Evolutionary conservation across 2,113 vertebrate genomes (phyloP).

Genomic region (Numenius arquata): DNA sequence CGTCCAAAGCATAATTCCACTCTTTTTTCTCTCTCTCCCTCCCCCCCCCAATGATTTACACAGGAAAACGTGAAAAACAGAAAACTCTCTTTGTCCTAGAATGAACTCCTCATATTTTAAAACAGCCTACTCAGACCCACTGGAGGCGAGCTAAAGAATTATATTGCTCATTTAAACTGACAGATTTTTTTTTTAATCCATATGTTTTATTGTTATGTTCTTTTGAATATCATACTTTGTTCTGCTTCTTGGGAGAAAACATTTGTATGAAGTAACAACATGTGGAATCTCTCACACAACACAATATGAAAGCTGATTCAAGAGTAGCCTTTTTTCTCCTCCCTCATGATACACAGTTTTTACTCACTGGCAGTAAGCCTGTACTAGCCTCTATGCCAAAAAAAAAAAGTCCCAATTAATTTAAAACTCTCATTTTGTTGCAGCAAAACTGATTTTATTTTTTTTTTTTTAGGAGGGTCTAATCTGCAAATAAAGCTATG

Average conservation of each 20-base stretch:
- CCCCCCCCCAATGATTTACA: conserved; percentile 79
- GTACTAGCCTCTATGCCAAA: background rate
- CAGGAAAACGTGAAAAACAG: conserved; percentile 76
- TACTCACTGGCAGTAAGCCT: background rate
- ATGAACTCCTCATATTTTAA: conserved; percentile 83
- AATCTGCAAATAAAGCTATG: background rate
- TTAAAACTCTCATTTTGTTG: background rate
- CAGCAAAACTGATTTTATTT: background rate
- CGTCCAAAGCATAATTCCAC: conserved; percentile 83
- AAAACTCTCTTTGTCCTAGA: conserved; percentile 83
- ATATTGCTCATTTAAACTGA: conserved; percentile 36
- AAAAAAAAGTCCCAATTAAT: background rate
- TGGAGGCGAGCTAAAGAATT: conserved; percentile 32
- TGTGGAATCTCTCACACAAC: conserved; percentile 63
- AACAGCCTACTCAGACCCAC: conserved; percentile 74
- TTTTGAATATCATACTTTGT: conserved; percentile 57
- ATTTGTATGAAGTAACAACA: conserved; percentile 46
- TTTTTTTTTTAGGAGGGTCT: background rate
- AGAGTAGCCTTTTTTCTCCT: background rate
- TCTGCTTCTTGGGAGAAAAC: conserved; percentile 50
- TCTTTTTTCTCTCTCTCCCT: conserved; percentile 8
- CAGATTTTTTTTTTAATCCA: conserved; percentile 41
- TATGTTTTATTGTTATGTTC: conserved; percentile 59
- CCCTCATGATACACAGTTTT: background rate
- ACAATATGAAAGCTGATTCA: conserved; percentile 48